Base-by-base conservation (phyloP, 37 sponge, comb jelly and placozoan genomes). In the Chondrilla cf. caribensis region DNA sequence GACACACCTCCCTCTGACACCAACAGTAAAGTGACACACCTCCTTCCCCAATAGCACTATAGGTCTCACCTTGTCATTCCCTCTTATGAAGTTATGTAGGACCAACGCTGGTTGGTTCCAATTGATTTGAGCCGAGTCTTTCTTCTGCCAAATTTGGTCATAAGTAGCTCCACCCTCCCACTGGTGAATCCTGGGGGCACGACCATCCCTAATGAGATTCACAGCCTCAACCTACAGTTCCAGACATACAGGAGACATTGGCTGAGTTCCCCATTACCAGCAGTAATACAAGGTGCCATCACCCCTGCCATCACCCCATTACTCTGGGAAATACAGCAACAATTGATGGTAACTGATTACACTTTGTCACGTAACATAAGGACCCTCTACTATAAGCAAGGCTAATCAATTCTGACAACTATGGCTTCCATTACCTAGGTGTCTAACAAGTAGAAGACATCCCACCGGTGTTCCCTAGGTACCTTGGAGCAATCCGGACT, bases 181-280 rank as follows among this genome's bases (percentile, higher is more conserved):
- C 60, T 96, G 96, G 51, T 71, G 35, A 7, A 93, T 67, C 18
- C 80, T 58, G 57, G 93, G 97, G 42, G 93, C 93, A 51, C 72
- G 84, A 28, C 89, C 94, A 47, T 89, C 79, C 29, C 83, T 89
- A 15, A 93, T 87, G 26, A 86, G 79, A 21, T 62, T 62, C 28
- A 96, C 93, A 60, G 97, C 93, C 35, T 95, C 93, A 44, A 87
- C 90, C 96, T 91, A n/a, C n/a, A n/a, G n/a, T n/a, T n/a, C n/a
- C n/a, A n/a, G n/a, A n/a, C 77, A 2, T 26, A 58, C 25, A 25
- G n/a, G 36, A 2, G 39, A 71, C 9, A n/a, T 26, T 71, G 9
- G 75, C 5, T 4, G 42, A n/a, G 32, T 21, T 17, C 17, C 18
- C 19, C 19, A 18, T 0, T 18, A 14, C 17, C 18, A 67, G 19